Conservation (phyloP, 2,113 vertebrate genomes). For the Opisthocomus hoazin region DNA sequence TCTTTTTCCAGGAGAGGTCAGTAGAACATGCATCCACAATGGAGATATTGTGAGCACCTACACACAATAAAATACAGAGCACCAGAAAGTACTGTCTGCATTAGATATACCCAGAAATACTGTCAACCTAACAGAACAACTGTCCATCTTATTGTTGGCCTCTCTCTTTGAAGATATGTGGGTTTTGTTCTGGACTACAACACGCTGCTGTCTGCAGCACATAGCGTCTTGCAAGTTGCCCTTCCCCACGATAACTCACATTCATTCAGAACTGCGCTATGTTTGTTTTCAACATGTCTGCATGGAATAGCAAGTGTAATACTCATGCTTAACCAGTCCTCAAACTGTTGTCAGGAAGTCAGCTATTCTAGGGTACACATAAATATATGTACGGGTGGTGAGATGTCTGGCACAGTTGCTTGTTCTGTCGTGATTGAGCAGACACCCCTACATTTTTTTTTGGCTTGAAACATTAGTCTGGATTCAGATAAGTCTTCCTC, state of each 20-base stretch:
- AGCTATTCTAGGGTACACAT: neutral
- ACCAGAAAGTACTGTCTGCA: neutral
- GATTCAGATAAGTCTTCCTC: neutral
- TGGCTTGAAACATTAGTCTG: neutral
- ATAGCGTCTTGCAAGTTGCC: neutral
- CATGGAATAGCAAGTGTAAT: neutral
- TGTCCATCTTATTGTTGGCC: neutral
- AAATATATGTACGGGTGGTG: neutral
- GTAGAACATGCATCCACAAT: neutral
- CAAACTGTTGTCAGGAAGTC: neutral
- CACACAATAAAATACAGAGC: neutral
- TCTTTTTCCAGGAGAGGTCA: neutral
- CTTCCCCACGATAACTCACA: neutral
- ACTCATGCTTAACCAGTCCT: neutral
- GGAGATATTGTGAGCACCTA: neutral
- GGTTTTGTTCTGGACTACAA: neutral
- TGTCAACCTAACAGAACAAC: neutral
- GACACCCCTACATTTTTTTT: neutral
- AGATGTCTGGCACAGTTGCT: neutral
- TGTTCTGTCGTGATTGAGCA: neutral
- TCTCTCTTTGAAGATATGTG: neutral
- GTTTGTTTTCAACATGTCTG: neutral
- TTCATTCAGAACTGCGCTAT: neutral
- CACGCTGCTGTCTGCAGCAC: fast-evolving
- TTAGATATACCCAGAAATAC: neutral